These are phyloP conservation scores for Tethya wilhelma DNA, from an alignment of 37 sponge, comb jelly and placozoan genomes.

Conservation along the genomic window DNA sequence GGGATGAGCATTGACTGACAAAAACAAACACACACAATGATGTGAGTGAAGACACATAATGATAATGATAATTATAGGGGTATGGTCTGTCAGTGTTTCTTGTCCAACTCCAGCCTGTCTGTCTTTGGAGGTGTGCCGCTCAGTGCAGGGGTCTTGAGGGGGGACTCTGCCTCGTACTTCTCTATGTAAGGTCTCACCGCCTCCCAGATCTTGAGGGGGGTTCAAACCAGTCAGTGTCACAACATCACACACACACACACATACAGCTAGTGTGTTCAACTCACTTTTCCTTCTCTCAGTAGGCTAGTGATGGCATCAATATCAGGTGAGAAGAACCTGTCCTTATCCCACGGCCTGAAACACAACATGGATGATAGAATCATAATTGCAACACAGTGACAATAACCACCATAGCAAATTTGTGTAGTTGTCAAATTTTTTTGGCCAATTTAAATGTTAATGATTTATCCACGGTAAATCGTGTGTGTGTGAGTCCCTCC, in stretches of 20 bases:
- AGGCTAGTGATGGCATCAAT: slow-evolving; percentile 65
- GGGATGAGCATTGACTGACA: too few species aligned
- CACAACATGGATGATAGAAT: neutral
- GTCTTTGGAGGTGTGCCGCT: neutral
- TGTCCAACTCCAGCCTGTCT: too few species aligned
- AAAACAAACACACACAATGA: neutral
- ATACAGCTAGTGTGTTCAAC: neutral
- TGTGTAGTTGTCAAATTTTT: neutral
- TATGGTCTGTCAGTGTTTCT: too few species aligned
- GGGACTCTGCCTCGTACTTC: slow-evolving; percentile 11
- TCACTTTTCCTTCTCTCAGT: slow-evolving; percentile 82
- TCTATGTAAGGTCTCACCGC: slow-evolving; percentile 27
- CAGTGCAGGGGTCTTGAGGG: neutral
- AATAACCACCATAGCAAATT: neutral
- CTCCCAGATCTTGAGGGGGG: slow-evolving; percentile 62
- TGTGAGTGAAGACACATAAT: too few species aligned
- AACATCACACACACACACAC: neutral
- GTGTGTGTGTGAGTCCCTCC: too few species aligned
- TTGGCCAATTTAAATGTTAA: too few species aligned
- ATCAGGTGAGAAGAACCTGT: slow-evolving; percentile 86
- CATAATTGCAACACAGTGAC: slow-evolving; percentile 1
- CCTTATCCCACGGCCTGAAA: slow-evolving; percentile 71
- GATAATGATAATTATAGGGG: neutral
- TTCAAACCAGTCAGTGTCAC: too few species aligned
- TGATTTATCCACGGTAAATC: too few species aligned